Conservation (phyloP, 2,888 invertebrate genomes). For the Aporophyla lueneburgensis region DNA sequence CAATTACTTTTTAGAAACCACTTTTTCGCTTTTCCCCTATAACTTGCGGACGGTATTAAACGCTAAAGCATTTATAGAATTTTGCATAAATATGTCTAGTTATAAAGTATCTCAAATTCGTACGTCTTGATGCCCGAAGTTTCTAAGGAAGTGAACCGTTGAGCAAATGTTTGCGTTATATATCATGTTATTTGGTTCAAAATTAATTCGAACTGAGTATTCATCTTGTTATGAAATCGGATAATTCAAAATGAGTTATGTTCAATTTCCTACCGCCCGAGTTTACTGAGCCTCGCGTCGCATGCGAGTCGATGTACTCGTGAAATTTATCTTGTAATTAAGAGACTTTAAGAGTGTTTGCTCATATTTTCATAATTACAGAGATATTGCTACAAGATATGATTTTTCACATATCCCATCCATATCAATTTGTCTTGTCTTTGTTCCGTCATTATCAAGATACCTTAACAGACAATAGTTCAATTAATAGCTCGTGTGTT, state of each 20-base stretch:
- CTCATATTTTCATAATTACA: slow-evolving; percentile 72
- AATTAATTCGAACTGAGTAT: slow-evolving; percentile 62
- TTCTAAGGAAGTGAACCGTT: slow-evolving; percentile 37
- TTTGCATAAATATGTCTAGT: slow-evolving; percentile 42
- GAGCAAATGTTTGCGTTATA: slow-evolving; percentile 48
- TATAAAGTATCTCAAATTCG: slow-evolving; percentile 22
- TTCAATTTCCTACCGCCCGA: slow-evolving; percentile 68
- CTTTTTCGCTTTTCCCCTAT: slow-evolving; percentile 45
- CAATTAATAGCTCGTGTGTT: slow-evolving; percentile 2
- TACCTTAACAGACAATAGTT: slow-evolving; percentile 27
- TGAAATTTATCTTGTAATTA: slow-evolving; percentile 73
- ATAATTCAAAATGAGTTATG: slow-evolving; percentile 72
- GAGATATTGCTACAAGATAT: slow-evolving; percentile 55
- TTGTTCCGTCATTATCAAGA: slow-evolving; percentile 19
- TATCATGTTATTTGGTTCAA: slow-evolving; percentile 50
- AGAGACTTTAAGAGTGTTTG: slow-evolving; percentile 69
- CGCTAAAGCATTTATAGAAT: slow-evolving; percentile 39
- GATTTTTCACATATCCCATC: slow-evolving; percentile 63
- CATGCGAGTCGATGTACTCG: slow-evolving; percentile 59
- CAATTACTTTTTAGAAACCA: slow-evolving; percentile 57
- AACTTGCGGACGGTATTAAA: slow-evolving; percentile 34
- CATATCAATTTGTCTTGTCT: slow-evolving; percentile 57
- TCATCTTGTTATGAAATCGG: slow-evolving; percentile 66
- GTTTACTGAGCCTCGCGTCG: slow-evolving; percentile 62
- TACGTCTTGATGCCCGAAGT: slow-evolving; percentile 27